phyloP scores from a whole-genome alignment of 2,888 invertebrate genomes.

The Scaptomyza tumidula region DNA sequence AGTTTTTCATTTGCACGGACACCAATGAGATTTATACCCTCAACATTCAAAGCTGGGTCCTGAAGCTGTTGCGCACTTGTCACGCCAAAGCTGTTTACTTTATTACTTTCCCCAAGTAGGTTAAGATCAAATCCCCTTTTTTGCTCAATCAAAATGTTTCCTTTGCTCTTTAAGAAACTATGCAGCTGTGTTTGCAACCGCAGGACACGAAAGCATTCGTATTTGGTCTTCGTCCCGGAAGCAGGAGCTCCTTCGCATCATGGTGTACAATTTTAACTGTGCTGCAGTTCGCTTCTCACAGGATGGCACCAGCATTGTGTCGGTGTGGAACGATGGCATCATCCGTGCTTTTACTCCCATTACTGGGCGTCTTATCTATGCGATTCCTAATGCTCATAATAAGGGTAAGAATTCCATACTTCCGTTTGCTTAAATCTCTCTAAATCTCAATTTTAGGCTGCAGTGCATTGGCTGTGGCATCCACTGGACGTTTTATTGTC shows the following conservation, averaged over 20 bases:
- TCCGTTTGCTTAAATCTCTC: neutral
- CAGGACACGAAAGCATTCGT: slow-evolving; percentile 92
- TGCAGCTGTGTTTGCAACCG: slow-evolving; percentile 94
- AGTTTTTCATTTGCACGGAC: slow-evolving; percentile 90
- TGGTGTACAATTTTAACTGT: slow-evolving; percentile 94
- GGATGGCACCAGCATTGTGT: slow-evolving; percentile 92
- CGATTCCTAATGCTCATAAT: slow-evolving; percentile 94
- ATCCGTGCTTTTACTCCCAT: slow-evolving; percentile 93
- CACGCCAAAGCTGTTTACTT: slow-evolving; percentile 92
- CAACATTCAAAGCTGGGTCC: slow-evolving; percentile 88
- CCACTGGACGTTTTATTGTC: slow-evolving; percentile 89
- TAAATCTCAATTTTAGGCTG: slow-evolving; percentile 71
- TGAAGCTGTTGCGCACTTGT: slow-evolving; percentile 91
- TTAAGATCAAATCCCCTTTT: slow-evolving; percentile 56
- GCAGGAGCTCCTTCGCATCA: slow-evolving; percentile 92
- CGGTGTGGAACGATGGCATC: slow-evolving; percentile 93
- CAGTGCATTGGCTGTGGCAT: slow-evolving; percentile 91
- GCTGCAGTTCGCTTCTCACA: slow-evolving; percentile 90
- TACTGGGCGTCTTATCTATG: slow-evolving; percentile 91
- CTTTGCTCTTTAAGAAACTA: slow-evolving; percentile 86
- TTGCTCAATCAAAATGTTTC: slow-evolving; percentile 17
- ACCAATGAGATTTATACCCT: slow-evolving; percentile 93
- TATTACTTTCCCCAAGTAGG: slow-evolving; percentile 92
- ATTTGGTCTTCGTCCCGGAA: slow-evolving; percentile 92
- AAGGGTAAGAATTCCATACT: slow-evolving; percentile 84